Evolutionary conservation across 2,888 invertebrate genomes (phyloP).

Genomic region (Drosophila austrosaltans): DNA sequence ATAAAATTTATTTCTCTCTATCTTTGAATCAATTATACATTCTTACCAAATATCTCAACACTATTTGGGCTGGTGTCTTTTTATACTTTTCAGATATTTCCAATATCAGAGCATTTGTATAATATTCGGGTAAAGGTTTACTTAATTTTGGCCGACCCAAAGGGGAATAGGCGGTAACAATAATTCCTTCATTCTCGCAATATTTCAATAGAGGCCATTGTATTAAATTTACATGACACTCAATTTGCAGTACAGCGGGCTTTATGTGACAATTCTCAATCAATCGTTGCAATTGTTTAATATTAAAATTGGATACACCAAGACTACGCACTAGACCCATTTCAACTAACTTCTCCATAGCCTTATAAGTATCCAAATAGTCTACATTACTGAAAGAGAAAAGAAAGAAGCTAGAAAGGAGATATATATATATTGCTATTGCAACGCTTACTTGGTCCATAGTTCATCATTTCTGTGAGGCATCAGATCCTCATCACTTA

Average conservation of each 20-base stretch:
- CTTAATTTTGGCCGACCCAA: slow-evolving; percentile 86
- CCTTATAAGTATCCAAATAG: slow-evolving; percentile 90
- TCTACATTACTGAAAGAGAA: slow-evolving; percentile 85
- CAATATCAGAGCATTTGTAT: slow-evolving; percentile 84
- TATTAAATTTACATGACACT: slow-evolving; percentile 87
- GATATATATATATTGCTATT: not conserved
- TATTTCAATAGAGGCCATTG: slow-evolving; percentile 89
- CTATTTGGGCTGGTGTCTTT: slow-evolving; percentile 87
- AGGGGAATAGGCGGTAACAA: slow-evolving; percentile 89
- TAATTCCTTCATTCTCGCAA: slow-evolving; percentile 86
- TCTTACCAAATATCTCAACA: slow-evolving; percentile 86
- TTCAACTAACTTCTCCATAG: slow-evolving; percentile 89
- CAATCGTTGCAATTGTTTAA: slow-evolving; percentile 89
- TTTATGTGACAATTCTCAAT: slow-evolving; percentile 86
- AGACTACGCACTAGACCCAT: slow-evolving; percentile 89
- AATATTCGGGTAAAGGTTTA: slow-evolving; percentile 83
- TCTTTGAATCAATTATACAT: slow-evolving; percentile 44
- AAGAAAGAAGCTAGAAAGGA: not conserved
- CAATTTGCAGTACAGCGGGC: slow-evolving; percentile 87
- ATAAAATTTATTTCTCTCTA: not conserved
- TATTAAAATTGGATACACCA: slow-evolving; percentile 94
- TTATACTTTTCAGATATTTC: slow-evolving; percentile 85
- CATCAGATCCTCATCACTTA: slow-evolving; percentile 68
- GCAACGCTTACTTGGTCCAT: slow-evolving; percentile 61
- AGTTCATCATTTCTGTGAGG: slow-evolving; percentile 57